Base-by-base conservation (phyloP, 1,140 invertebrate species). In the Pseudoatta argentina region DNA sequence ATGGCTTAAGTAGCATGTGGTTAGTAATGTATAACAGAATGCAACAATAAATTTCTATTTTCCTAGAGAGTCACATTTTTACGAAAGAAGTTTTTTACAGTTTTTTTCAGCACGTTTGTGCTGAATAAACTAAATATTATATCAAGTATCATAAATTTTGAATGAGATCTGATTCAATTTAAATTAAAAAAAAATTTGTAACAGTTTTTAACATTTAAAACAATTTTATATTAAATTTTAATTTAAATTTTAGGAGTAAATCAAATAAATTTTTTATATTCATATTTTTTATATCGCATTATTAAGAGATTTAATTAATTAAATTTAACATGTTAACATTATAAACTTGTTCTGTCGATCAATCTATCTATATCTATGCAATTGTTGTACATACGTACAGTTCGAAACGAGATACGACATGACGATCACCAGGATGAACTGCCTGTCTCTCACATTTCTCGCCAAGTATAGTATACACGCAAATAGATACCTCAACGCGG, bases 71-170 rank as follows among this genome's bases (percentile, higher is more conserved):
- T 53, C 4, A 34, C 4, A 55, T 39, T 39, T 79, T 69, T 39
- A 34, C 27, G 34, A 14, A 21, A 69, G 5, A 24, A 55, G 1
- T 24, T 79, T 72, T 57, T 55, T 8, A 16, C n/a, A 7, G 1
- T 59, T 72, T 59, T n/a, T n/a, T n/a, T n/a, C n/a, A n/a, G n/a
- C 39, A 61, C 16, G 21, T 34, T 30, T 21, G 24, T 34, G 27
- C 3, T 61, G 63, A 83, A 48, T 61, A 53, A 27, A 55, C 10
- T n/a, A 18, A 71, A 81, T 71, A 12, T n/a, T 71, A 3, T 48
- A 61, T 39, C 48, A 16, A 51, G 34, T 5, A 3, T 51, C 21
- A 53, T 34, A 55, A 69, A 24, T 79, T 4, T 69, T 18, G n/a
- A 69, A 7, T 39, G 1, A 81, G 39, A 57, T 81, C 30, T 24